Evolutionary conservation across 30 jellyfish, hydroid and myxozoan species (phyloP), one percentile per base, ranked within the genome.

Genomic region (Chrysaora quinquecirrha): DNA sequence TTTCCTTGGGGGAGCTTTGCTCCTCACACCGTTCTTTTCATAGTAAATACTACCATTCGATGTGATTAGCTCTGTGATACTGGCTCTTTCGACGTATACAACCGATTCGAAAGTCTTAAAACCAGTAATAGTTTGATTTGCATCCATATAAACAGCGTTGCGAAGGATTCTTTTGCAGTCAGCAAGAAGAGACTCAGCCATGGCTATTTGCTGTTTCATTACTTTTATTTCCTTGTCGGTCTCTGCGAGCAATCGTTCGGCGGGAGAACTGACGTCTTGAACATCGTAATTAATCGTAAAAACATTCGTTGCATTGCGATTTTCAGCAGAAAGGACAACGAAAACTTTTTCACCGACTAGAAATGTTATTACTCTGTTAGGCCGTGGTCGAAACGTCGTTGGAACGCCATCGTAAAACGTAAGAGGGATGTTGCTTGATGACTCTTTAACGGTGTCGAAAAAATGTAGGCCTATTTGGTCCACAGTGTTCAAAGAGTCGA

Each of bases 381-480:
- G 97, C 1, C 38, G 67, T 12, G 97, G 87, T 19, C 90, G 78
- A 63, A 58, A 76, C 6, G 63, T 34, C 20, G 31, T 31, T 1
- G 35, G 43, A 24, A 27, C 84, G 11, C 46, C 24, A 16, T 38
- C 64, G 65, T 73, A 76, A 58, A 90, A 46, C 0, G 96, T 66
- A 28, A 90, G 23, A 3, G 92, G 97, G 4, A 73, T 61, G 2
- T 65, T 56, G 3, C 62, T 49, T 0, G 76, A 64, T 19, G 49
- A 79, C 24, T 64, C 77, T 1, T 52, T 30, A 30, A 20, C 73
- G 54, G 47, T 68, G 22, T 96, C 84, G 64, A 90, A 90, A 14
- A 66, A 11, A 49, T 74, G 65, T 0, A 63, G n/a, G n/a, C 93
- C 90, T n/a, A 84, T 73, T 56, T 83, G 96, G 33, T 90, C 97